phyloP scores from a whole-genome alignment of 2,113 vertebrate species.

The Ceuthmochares aereus region DNA sequence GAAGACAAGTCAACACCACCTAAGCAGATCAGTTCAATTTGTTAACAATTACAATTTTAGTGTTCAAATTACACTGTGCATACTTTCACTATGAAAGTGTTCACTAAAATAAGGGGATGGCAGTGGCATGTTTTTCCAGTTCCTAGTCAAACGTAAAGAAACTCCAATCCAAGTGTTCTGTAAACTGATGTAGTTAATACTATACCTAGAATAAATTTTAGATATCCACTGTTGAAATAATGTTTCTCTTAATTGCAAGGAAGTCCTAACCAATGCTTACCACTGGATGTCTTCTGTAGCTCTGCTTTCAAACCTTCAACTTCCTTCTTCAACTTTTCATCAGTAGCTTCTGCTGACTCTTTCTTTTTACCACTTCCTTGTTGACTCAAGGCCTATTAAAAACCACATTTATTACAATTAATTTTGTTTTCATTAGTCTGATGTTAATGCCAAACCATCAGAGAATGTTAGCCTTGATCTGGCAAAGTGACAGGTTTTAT shows the following conservation, averaged over 20 bases:
- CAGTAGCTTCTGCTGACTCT: slow-evolving; percentile 52
- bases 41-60: neutral
- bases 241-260: neutral
- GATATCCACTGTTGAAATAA: neutral
- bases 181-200: neutral
- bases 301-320: slow-evolving; percentile 79
- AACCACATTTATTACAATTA: slow-evolving; percentile 26
- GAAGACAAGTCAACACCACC: neutral
- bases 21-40: neutral
- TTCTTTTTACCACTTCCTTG: slow-evolving; percentile 63
- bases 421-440: neutral
- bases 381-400: slow-evolving; percentile 78
- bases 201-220: neutral
- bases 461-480: neutral
- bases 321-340: slow-evolving; percentile 80
- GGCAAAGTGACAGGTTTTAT: neutral
- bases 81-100: slow-evolving; percentile 32
- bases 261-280: slow-evolving; percentile 67
- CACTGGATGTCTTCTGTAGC: slow-evolving; percentile 81
- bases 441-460: neutral
- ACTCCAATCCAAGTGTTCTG: neutral
- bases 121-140: neutral
- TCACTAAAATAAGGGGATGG: slow-evolving; percentile 35
- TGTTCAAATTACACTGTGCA: slow-evolving; percentile 13
- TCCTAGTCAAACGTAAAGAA: neutral